phyloP scores from a whole-genome alignment of 2,888 invertebrate species.

The Pocota personata region DNA sequence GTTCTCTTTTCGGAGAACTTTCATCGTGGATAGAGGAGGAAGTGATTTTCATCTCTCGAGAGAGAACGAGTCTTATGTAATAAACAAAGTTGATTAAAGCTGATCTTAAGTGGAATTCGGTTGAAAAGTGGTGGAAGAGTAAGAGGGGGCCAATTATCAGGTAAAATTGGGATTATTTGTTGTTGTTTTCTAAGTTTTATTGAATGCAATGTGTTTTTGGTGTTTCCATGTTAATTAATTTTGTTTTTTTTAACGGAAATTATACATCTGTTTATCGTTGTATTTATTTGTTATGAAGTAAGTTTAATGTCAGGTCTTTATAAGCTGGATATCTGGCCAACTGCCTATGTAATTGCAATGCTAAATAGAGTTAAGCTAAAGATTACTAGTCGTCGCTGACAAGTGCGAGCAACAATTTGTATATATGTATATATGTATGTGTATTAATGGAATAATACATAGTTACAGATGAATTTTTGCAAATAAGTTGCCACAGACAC shows the following conservation, averaged over 20 bases:
- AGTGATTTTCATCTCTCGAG: slow-evolving; percentile 22
- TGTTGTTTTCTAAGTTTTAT: neutral
- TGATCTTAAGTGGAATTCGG: slow-evolving; percentile 25
- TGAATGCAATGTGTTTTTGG: neutral
- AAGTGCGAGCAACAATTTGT: too few relatives aligned
- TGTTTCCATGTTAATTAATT: neutral
- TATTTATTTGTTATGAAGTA: neutral
- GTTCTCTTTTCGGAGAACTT: slow-evolving; percentile 44
- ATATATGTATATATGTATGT: too few relatives aligned
- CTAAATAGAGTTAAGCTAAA: too few relatives aligned
- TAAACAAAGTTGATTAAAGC: slow-evolving; percentile 18
- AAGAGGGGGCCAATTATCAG: slow-evolving; percentile 18
- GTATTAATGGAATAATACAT: too few relatives aligned
- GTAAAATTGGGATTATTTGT: slow-evolving; percentile 36
- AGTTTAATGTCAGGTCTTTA: too few relatives aligned
- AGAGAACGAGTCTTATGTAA: slow-evolving; percentile 43
- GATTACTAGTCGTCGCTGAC: too few relatives aligned
- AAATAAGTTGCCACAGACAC: too few relatives aligned
- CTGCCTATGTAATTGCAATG: too few relatives aligned
- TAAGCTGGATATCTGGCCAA: too few relatives aligned
- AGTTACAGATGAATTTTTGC: too few relatives aligned
- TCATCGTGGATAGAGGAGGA: slow-evolving; percentile 30
- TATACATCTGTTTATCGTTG: too few relatives aligned
- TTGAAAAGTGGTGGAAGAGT: neutral
- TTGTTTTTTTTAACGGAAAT: too few relatives aligned